phyloP scores from a whole-genome alignment of 1,140 invertebrate genomes.

The Cardiocondyla obscurior region DNA sequence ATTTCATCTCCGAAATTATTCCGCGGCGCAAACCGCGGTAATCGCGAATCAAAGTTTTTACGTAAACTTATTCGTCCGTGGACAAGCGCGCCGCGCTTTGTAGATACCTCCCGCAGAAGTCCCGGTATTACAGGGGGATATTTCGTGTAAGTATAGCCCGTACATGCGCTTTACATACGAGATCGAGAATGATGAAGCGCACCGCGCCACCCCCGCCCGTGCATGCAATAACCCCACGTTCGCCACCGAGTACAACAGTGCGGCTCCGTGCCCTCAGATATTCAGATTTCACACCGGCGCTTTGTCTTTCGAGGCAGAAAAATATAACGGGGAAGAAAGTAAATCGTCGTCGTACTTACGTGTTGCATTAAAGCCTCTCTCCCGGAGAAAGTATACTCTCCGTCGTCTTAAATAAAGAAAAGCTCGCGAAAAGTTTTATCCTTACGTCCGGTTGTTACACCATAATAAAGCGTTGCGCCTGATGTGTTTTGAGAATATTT shows the following conservation, averaged over 20 bases:
- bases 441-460: constrained; percentile 15
- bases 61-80: neutral
- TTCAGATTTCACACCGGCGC: constrained; percentile 59
- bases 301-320: constrained; percentile 60
- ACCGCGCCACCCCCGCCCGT: constrained; percentile 19
- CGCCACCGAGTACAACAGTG: constrained; percentile 33
- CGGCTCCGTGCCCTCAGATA: constrained; percentile 55
- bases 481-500: constrained; percentile 7
- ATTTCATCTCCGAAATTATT: constrained; percentile 33
- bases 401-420: constrained; percentile 47
- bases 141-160: constrained; percentile 40
- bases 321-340: constrained; percentile 46
- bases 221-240: constrained; percentile 50
- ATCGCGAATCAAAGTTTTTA: neutral
- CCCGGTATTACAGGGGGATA: constrained; percentile 35
- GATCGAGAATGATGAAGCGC: constrained; percentile 62
- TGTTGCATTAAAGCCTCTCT: constrained; percentile 36
- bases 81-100: constrained; percentile 16
- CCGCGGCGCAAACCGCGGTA: neutral
- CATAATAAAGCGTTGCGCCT: neutral
- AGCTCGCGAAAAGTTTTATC: constrained; percentile 42
- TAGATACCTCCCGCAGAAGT: constrained; percentile 14
- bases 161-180: constrained; percentile 59
- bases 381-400: constrained; percentile 10
- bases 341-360: constrained; percentile 45